phyloP scores from a whole-genome alignment of 2,888 invertebrate genomes.

The Neelides folsomi region DNA sequence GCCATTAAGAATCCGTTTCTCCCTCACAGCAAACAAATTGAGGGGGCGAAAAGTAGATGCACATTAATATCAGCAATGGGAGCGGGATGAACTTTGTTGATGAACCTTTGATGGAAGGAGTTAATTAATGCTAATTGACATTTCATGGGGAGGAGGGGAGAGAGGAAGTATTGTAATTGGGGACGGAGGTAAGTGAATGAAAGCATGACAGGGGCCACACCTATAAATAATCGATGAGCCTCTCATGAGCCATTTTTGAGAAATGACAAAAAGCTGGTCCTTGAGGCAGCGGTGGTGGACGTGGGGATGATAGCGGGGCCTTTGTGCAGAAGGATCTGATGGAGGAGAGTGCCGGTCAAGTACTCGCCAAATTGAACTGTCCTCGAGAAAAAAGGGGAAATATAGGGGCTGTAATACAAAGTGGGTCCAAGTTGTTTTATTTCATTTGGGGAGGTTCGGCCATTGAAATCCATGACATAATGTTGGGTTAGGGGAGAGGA shows the following conservation, averaged over 20 bases:
- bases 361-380: no score
- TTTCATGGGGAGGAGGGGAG: constrained; percentile 12
- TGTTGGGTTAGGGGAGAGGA: no score
- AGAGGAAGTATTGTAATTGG: constrained; percentile 9
- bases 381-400: no score
- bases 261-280: constrained; percentile 3
- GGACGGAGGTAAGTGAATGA: constrained; percentile 7
- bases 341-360: no score
- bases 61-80: no score
- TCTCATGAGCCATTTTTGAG: constrained; percentile 12
- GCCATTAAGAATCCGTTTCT: background rate
- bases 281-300: background rate
- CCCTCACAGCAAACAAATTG: background rate
- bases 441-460: no score
- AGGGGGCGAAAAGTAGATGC: background rate
- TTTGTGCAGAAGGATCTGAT: background rate
- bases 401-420: no score
- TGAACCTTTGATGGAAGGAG: background rate
- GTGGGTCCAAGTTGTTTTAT: no score
- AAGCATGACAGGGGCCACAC: constrained; percentile 20
- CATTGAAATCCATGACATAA: no score
- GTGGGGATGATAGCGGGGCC: background rate
- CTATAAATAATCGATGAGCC: constrained; percentile 27
- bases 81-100: no score
- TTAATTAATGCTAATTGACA: constrained; percentile 30